These are phyloP conservation scores for Agonopterix alstromeriana DNA, from an alignment of 2,888 invertebrate species.

Conservation along the genomic window DNA sequence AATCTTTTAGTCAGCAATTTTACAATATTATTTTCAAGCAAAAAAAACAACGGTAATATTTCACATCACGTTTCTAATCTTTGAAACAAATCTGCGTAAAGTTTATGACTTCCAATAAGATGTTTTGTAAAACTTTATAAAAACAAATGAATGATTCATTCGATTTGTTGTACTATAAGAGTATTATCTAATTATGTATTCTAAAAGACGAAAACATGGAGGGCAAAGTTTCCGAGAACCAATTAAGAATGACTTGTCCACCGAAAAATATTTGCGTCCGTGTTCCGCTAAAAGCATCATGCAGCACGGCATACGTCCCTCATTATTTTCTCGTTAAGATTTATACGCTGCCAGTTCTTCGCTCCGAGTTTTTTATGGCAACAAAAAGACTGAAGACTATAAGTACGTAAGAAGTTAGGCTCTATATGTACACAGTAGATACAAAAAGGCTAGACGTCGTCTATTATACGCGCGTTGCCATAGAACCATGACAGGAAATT, in stretches of 20 bases:
- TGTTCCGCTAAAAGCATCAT: conserved; percentile 28
- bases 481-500: conserved; percentile 17
- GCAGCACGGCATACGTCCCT: conserved; percentile 26
- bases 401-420: background rate
- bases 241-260: conserved; percentile 39
- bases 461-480: conserved; percentile 7
- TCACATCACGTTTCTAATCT: too few species aligned
- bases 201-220: conserved; percentile 16
- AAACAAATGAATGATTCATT: too few species aligned
- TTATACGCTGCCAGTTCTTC: conserved; percentile 23
- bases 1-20: background rate
- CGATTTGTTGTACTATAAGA: too few species aligned
- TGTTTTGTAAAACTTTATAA: too few species aligned
- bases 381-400: conserved; percentile 4
- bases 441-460: conserved; percentile 9
- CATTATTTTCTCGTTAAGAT: conserved; percentile 55
- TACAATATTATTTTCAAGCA: too few species aligned
- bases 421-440: background rate
- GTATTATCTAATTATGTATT: background rate
- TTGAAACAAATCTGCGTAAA: too few species aligned
- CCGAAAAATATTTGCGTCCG: conserved; percentile 24
- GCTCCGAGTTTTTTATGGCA: conserved; percentile 4
- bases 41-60: too few species aligned
- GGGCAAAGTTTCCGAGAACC: conserved; percentile 31
- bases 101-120: too few species aligned